Evolutionary conservation across 1,140 invertebrate species (phyloP), one percentile per base, ranked within the genome.

Genomic region (Bombus ignitus): DNA sequence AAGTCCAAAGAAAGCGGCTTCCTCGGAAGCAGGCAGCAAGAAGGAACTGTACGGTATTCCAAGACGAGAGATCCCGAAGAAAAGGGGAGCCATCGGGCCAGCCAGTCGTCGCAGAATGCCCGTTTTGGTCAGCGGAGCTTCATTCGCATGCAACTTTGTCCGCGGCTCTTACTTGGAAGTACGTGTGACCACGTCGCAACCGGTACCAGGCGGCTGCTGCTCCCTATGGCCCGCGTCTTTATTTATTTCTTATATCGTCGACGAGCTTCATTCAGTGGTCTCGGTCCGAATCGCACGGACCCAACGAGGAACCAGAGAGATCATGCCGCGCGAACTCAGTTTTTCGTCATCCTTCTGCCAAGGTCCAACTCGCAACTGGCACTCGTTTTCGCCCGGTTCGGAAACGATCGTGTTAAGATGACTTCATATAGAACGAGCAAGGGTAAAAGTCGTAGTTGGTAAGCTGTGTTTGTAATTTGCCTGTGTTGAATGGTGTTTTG

Each of bases 121-220:
- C 87, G 78, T 90, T 91, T 91, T 91, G 90, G 90, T 91, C 90
- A 86, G 81, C 80, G 65, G 84, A 81, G 87, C 75, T 90, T 93
- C 91, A 91, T 94, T 93, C 92, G 91, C 91, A 93, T 94, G 92
- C 92, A 89, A 92, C 89, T 87, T 91, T 62, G 88, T 90, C 88
- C 89, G 86, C 91, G 88, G 72, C 89, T 84, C 87, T 91, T 91
- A 91, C 90, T 90, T 88, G 90, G 90, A 91, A 91, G 80, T 90
- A 90, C 89, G 89, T 89, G 88, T 90, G 82, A 87, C 77, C 85
- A 87, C 83, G 66, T 88, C 73, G 83, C 85, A 77, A 88, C 87
- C 87, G 79, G 83, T 89, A 89, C 72, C 85, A 83, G 85, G 81
- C 73, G 78, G 57, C 79, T 76, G 78, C 88, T 22, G 57, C 59